Evolutionary conservation across 1,140 invertebrate genomes (phyloP), one percentile per base, ranked within the genome.

Genomic region (Drosophila burlai): DNA sequence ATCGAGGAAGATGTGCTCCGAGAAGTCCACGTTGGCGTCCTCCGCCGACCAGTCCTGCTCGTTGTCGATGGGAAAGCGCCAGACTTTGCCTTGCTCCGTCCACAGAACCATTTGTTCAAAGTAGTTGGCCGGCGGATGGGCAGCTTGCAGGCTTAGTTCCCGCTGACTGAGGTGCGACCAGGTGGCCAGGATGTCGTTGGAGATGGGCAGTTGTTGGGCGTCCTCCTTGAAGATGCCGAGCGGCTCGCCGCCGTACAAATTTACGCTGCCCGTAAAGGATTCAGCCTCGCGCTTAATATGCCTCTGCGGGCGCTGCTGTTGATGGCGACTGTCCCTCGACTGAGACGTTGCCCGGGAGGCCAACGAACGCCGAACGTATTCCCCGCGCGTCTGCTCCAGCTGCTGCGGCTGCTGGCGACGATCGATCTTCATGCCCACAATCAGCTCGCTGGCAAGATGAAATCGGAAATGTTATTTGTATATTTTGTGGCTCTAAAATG

Each of bases 11-110:
- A 99, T 95, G 91, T 99, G 99, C 75, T 99, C 97, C 2, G 97
- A 95, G 92, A 99, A 99, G 76, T 97, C 96, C 1, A 97, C 94
- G 73, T 96, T 95, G 21, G 94, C 92, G 8, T 40, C 54, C 92
- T 99, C 98, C 81, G 96, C 95, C 50, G 96, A 95, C 91, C 98
- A 92, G 69, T 96, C 98, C 95, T 97, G 96, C 94, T 99, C 98
- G 94, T 99, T 99, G 93, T 99, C 94, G 66, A 99, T 98, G 13
- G 99, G 99, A 93, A 99, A 99, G 59, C 97, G 96, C 99, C 99
- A 99, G 10, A 99, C 81, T 94, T 98, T 99, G 49, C 97, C 98
- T 93, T 98, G 95, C 55, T 99, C 95, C 0, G 99, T 99, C 98
- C 98, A 99, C 54, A 96, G 86, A 62, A 98, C 97, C 95, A 99